Evolutionary conservation across 2,888 invertebrate genomes (phyloP).

Genomic region (Pilophorus perplexus): DNA sequence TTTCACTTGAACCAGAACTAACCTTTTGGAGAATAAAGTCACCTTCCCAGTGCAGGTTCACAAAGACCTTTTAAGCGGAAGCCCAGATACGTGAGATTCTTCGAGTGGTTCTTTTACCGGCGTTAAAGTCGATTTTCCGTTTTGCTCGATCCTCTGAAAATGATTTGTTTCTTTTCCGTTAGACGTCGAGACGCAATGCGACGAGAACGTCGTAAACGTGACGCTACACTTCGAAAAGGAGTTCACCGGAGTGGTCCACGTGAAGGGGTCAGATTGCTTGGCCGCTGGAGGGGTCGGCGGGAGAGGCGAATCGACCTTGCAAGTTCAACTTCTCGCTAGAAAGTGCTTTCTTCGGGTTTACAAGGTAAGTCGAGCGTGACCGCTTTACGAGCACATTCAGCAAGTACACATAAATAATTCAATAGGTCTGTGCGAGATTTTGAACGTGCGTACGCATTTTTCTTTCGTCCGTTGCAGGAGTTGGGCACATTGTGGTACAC

Average conservation of each 20-base stretch:
- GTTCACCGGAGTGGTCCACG: slow-evolving; percentile 71
- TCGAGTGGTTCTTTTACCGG: too few relatives aligned
- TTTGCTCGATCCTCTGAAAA: too few relatives aligned
- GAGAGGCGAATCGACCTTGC: slow-evolving; percentile 12
- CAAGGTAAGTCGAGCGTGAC: slow-evolving; percentile 25
- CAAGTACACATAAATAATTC: too few relatives aligned
- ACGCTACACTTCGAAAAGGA: slow-evolving; percentile 61
- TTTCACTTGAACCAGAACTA: too few relatives aligned
- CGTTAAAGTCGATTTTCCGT: too few relatives aligned
- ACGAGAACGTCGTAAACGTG: slow-evolving; percentile 62
- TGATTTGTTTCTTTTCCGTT: slow-evolving; percentile 48
- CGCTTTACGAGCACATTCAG: not conserved
- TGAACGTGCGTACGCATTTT: too few relatives aligned
- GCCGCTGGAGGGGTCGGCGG: slow-evolving; percentile 29
- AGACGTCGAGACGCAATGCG: slow-evolving; percentile 62
- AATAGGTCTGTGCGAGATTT: too few relatives aligned
- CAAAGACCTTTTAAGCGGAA: too few relatives aligned
- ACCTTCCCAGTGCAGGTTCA: too few relatives aligned
- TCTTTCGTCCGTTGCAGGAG: slow-evolving; percentile 48
- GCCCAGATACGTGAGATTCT: too few relatives aligned
- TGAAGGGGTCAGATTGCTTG: slow-evolving; percentile 72
- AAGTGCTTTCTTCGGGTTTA: slow-evolving; percentile 41
- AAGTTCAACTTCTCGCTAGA: slow-evolving; percentile 29
- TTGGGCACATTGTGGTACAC: slow-evolving; percentile 62
- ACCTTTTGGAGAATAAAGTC: too few relatives aligned